Conservation (phyloP, 2,888 invertebrate species). For the Chaetogeoica ovagalla region DNA sequence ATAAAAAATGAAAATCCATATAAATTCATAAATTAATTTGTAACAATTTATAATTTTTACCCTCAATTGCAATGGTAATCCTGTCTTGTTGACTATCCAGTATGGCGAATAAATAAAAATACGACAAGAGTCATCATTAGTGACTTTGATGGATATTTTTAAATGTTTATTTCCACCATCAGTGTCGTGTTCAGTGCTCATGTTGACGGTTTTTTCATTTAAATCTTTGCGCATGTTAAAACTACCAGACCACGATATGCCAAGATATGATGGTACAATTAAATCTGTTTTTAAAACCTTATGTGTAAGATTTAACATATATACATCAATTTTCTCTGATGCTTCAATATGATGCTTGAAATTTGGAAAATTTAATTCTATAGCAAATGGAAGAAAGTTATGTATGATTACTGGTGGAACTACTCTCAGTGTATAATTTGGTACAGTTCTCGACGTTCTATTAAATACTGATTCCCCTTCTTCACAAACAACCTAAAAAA, state of each 20-base stretch:
- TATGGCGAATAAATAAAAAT: constrained; percentile 77
- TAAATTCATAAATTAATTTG: neutral
- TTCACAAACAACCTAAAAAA: constrained; percentile 47
- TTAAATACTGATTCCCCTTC: constrained; percentile 55
- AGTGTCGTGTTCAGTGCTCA: constrained; percentile 70
- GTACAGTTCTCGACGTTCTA: constrained; percentile 65
- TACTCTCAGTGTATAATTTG: constrained; percentile 74
- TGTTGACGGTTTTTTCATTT: constrained; percentile 65
- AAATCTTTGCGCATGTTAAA: constrained; percentile 67
- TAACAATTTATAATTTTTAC: constrained; percentile 60
- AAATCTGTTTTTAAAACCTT: constrained; percentile 58
- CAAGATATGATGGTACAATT: constrained; percentile 68
- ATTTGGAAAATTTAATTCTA: constrained; percentile 65
- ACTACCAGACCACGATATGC: constrained; percentile 71
- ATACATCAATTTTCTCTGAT: constrained; percentile 72
- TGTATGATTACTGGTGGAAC: constrained; percentile 74
- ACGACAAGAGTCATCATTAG: constrained; percentile 67
- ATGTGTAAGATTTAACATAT: constrained; percentile 69
- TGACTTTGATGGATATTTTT: constrained; percentile 70
- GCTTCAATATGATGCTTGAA: constrained; percentile 69
- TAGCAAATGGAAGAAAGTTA: constrained; percentile 76
- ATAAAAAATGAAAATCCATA: constrained; percentile 43
- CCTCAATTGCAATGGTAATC: constrained; percentile 78
- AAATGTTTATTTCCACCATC: constrained; percentile 70
- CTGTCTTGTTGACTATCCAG: constrained; percentile 89